phyloP scores from a whole-genome alignment of 2,797 vertebrate genomes.

The Sebastes hubbsi region DNA sequence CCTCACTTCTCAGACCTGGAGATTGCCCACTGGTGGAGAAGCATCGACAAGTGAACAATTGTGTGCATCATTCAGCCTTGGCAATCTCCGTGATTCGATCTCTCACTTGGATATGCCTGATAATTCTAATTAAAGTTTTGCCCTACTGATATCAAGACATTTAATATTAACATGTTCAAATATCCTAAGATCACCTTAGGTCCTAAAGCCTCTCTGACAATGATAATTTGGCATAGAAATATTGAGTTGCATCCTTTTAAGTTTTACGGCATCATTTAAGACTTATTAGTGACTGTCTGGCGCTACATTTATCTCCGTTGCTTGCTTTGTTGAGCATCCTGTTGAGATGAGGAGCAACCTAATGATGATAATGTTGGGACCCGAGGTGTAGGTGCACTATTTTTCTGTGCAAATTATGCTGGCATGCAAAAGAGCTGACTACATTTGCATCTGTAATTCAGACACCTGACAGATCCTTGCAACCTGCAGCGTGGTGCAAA shows the following conservation, averaged over 20 bases:
- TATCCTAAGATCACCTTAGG: slow-evolving; percentile 4
- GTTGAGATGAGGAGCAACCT: slow-evolving; percentile 40
- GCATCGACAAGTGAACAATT: not conserved
- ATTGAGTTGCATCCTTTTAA: not conserved
- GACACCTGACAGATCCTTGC: slow-evolving; percentile 62
- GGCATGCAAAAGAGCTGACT: slow-evolving; percentile 54
- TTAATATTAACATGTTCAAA: slow-evolving; percentile 30
- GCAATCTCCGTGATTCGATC: not conserved
- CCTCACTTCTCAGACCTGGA: no score
- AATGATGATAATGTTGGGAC: slow-evolving; percentile 51
- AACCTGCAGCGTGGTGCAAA: slow-evolving; percentile 42
- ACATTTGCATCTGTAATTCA: slow-evolving; percentile 67
- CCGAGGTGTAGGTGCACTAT: slow-evolving; percentile 27
- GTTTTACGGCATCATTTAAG: slow-evolving; percentile 24
- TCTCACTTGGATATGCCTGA: slow-evolving; percentile 4
- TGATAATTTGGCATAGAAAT: not conserved
- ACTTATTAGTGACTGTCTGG: slow-evolving; percentile 26
- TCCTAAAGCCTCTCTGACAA: not conserved
- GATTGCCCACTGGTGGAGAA: not conserved
- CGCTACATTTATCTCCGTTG: slow-evolving; percentile 26
- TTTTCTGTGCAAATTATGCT: slow-evolving; percentile 42
- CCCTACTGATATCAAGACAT: slow-evolving; percentile 12
- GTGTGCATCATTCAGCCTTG: not conserved
- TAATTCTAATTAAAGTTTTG: slow-evolving; percentile 23
- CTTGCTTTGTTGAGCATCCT: slow-evolving; percentile 48